Conservation (phyloP, 2,113 vertebrate species). For the Hippocampus barbouri region DNA sequence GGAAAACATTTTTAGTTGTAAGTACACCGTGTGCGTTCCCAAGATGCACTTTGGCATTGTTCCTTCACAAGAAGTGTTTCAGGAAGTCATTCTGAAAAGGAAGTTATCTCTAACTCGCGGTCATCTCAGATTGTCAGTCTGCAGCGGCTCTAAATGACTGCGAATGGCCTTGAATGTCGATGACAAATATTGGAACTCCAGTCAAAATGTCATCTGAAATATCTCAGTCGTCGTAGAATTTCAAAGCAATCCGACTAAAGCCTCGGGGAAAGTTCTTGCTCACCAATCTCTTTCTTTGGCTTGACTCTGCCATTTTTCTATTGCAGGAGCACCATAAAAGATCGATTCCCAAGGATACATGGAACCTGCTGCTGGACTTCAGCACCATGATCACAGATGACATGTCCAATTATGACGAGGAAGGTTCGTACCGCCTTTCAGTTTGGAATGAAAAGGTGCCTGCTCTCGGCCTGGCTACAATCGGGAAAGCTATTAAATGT, state of each 20-base stretch:
- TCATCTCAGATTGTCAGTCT: no score
- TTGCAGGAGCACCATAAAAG: slow-evolving; percentile 89
- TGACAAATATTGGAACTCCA: no score
- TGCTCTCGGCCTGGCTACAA: not conserved
- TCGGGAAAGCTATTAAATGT: no score
- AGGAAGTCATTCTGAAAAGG: not conserved
- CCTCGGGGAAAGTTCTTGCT: not conserved
- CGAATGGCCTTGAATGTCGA: no score
- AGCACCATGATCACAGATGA: slow-evolving; percentile 94
- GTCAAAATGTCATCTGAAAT: no score
- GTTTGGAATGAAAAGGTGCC: not conserved
- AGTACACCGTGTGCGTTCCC: slow-evolving; percentile 43
- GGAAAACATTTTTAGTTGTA: slow-evolving; percentile 94
- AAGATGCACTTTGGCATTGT: not conserved
- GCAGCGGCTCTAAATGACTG: no score
- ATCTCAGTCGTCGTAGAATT: not conserved
- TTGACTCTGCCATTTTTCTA: not conserved
- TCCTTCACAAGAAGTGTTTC: not conserved
- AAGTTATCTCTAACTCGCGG: no score
- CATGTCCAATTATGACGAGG: slow-evolving; percentile 95
- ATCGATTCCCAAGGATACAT: slow-evolving; percentile 93
- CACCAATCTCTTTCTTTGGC: not conserved
- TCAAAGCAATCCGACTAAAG: not conserved
- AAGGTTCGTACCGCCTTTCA: slow-evolving; percentile 73
- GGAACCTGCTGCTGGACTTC: slow-evolving; percentile 95